These are phyloP conservation scores for Hydropsyche tenuis DNA, from an alignment of 1,140 invertebrate genomes.

Conservation along the genomic window DNA sequence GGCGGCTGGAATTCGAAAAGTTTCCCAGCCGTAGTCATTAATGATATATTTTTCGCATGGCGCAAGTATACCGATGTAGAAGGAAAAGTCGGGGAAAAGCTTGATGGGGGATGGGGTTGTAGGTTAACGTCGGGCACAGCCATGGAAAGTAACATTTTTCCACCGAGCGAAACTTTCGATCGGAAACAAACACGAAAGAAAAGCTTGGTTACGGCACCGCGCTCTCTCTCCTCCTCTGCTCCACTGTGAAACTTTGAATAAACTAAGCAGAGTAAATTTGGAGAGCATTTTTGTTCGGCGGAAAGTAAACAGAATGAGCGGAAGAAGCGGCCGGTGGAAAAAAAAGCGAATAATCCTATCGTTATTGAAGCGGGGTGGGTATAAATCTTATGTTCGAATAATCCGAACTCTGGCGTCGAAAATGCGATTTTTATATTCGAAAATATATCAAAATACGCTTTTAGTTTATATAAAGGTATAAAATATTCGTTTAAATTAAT, in stretches of 20 bases:
- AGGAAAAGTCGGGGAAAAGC: background rate
- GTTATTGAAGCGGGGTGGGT: too few relatives aligned
- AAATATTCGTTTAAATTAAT: too few relatives aligned
- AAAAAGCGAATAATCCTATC: background rate
- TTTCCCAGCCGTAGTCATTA: slow-evolving; percentile 18
- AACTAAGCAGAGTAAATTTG: slow-evolving; percentile 24
- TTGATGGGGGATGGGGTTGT: background rate
- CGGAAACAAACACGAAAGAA: slow-evolving; percentile 28
- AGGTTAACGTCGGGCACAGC: background rate
- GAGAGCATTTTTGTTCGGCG: slow-evolving; percentile 20
- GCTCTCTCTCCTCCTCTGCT: background rate
- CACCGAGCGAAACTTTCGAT: slow-evolving; percentile 9
- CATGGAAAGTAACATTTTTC: slow-evolving; percentile 21
- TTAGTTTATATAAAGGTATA: too few relatives aligned
- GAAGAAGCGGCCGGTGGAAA: background rate
- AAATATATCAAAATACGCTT: too few relatives aligned
- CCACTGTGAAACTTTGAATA: slow-evolving; percentile 23
- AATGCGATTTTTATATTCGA: too few relatives aligned
- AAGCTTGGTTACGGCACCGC: background rate
- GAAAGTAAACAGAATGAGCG: slow-evolving; percentile 9
- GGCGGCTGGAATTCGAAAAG: background rate
- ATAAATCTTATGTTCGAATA: too few relatives aligned
- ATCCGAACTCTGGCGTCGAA: too few relatives aligned
- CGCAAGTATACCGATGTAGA: background rate
- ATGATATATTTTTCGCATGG: background rate